Conservation (phyloP, 2,888 invertebrate species). For the Drosophila anomalipes region DNA sequence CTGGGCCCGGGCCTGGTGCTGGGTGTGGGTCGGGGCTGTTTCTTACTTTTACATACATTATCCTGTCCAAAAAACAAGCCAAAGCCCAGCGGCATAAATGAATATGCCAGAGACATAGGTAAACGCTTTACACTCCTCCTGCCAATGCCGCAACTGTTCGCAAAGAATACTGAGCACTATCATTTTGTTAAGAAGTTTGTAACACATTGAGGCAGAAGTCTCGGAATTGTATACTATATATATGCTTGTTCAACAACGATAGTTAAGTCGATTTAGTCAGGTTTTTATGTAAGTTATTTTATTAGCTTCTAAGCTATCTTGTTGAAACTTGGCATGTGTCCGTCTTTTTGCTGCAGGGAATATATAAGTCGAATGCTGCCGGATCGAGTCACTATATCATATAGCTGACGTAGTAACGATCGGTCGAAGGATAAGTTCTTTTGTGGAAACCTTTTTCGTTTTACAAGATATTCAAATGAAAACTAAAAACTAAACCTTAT, state of each 20-base stretch:
- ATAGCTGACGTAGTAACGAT: background rate
- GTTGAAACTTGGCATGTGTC: too few species aligned
- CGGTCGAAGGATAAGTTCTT: background rate
- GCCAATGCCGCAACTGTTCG: slow-evolving; percentile 7
- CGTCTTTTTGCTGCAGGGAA: background rate
- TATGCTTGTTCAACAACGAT: background rate
- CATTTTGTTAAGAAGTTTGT: background rate
- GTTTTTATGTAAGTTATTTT: background rate
- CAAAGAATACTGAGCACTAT: background rate
- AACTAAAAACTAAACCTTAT: too few species aligned
- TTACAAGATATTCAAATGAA: background rate
- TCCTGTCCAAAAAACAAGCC: slow-evolving; percentile 35
- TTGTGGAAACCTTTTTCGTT: background rate
- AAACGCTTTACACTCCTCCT: slow-evolving; percentile 31
- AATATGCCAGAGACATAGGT: slow-evolving; percentile 48
- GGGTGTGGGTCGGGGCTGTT: slow-evolving; percentile 1
- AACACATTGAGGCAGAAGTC: background rate
- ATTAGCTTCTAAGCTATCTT: background rate
- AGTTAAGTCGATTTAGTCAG: background rate
- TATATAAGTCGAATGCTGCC: background rate
- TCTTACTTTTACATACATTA: slow-evolving; percentile 45
- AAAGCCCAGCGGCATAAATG: slow-evolving; percentile 50
- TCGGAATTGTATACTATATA: background rate
- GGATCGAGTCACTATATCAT: background rate
- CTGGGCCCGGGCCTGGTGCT: slow-evolving; percentile 13